Conservation (phyloP, 2,888 invertebrate genomes). For the Tipula confusa region DNA sequence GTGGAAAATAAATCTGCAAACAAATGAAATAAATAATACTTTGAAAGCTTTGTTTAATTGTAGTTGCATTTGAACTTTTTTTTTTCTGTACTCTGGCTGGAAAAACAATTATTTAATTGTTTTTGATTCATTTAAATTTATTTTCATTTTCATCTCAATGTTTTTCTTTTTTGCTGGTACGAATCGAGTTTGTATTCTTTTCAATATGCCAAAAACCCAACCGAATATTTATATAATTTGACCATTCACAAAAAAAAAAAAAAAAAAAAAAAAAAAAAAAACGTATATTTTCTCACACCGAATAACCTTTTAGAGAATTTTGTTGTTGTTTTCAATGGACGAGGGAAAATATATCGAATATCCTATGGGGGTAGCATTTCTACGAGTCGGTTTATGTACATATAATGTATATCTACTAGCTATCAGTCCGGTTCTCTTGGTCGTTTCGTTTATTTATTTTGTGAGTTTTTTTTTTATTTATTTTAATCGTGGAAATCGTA, state of each 20-base stretch:
- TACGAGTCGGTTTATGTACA: no score
- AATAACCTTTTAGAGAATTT: background rate
- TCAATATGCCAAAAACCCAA: background rate
- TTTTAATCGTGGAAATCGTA: slow-evolving; percentile 8
- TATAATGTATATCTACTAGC: background rate
- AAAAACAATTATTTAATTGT: slow-evolving; percentile 3
- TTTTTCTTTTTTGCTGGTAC: background rate
- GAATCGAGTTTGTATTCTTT: background rate
- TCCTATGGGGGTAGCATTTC: background rate
- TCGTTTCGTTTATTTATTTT: background rate
- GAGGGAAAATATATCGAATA: background rate
- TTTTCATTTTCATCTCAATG: background rate
- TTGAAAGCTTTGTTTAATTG: background rate
- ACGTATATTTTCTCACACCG: background rate
- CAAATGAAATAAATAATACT: background rate
- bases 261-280: no score
- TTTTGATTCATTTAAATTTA: background rate
- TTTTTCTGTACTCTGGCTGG: background rate
- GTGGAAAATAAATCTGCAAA: background rate
- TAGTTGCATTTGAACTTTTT: background rate
- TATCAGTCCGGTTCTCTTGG: background rate
- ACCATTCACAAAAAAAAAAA: background rate
- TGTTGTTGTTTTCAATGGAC: background rate
- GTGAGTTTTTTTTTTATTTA: no score
- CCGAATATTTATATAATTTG: background rate